Percentiles rank a stretch among this genome's conserved stretches.
Conservation (phyloP, 2,888 invertebrate species). For the Mycalesis mineus region DNA sequence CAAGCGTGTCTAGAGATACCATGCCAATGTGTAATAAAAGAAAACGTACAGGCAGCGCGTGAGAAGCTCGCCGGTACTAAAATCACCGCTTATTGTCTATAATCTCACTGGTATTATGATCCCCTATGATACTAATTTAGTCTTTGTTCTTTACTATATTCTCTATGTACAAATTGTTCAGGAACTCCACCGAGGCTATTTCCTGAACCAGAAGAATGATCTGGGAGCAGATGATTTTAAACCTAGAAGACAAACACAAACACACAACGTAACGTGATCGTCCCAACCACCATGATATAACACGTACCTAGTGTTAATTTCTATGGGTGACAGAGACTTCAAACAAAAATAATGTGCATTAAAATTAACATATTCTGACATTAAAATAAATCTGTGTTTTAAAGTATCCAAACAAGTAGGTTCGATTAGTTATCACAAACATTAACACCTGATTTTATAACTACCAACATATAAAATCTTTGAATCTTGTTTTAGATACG, state of each 20-base stretch:
- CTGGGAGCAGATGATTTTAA: conserved; percentile 77
- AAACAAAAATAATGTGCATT: conserved; percentile 21
- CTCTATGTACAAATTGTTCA: conserved; percentile 70
- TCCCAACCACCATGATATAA: conserved; percentile 50
- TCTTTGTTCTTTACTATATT: conserved; percentile 71
- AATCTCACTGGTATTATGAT: conserved; percentile 76
- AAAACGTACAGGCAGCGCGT: conserved; percentile 68
- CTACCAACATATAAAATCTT: conserved; percentile 2
- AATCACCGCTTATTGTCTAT: conserved; percentile 74
- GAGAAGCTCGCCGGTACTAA: conserved; percentile 71
- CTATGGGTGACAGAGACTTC: conserved; percentile 21
- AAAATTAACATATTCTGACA: neutral
- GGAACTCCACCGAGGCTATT: conserved; percentile 70
- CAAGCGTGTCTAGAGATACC: conserved; percentile 38
- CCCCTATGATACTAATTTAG: conserved; percentile 73
- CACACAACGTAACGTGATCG: conserved; percentile 60
- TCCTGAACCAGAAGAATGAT: conserved; percentile 79
- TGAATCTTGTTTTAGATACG: conserved; percentile 25
- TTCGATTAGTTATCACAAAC: neutral
- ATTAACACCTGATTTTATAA: neutral
- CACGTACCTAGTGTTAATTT: conserved; percentile 17
- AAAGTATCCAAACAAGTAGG: conserved; percentile 9
- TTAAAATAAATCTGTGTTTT: conserved; percentile 2
- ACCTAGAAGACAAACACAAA: conserved; percentile 73
- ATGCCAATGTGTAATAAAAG: conserved; percentile 58